These are phyloP conservation scores for Gephyroberyx darwinii DNA, from an alignment of 2,797 vertebrate species.

Conservation along the genomic window DNA sequence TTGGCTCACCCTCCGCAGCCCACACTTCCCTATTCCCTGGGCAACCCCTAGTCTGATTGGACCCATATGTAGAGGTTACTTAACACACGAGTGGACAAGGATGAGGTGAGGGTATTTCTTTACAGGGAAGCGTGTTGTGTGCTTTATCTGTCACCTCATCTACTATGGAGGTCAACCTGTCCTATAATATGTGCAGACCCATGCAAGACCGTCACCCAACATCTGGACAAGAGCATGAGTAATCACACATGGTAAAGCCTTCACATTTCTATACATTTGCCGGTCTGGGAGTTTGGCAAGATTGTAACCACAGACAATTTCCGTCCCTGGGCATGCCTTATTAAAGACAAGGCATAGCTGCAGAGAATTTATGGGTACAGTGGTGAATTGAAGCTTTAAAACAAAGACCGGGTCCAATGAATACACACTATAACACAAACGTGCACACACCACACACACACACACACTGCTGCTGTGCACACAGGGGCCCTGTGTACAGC, in stretches of 20 bases:
- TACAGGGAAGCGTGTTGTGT: conserved; percentile 20
- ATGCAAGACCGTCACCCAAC: background rate
- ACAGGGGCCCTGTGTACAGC: conserved; percentile 7
- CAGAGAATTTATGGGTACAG: conserved; percentile 54
- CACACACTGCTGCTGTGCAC: conserved; percentile 4
- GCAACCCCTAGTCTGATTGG: conserved; percentile 68
- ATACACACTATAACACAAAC: conserved; percentile 10
- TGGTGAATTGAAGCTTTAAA: conserved; percentile 55
- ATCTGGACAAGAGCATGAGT: conserved; percentile 32
- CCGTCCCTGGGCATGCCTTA: conserved; percentile 51
- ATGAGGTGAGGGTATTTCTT: conserved; percentile 47
- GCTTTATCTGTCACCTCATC: conserved; percentile 36
- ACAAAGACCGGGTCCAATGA: conserved; percentile 47
- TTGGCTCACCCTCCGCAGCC: conserved; percentile 53
- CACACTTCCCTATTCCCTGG: conserved; percentile 55
- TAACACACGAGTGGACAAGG: conserved; percentile 43
- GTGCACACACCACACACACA: conserved; percentile 15
- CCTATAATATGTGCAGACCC: conserved; percentile 5
- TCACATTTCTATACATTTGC: conserved; percentile 57
- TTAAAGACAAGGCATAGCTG: conserved; percentile 61
- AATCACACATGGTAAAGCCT: conserved; percentile 58
- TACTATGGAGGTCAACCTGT: conserved; percentile 22
- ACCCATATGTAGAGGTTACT: conserved; percentile 64
- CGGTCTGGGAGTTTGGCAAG: conserved; percentile 54
- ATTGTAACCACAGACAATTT: conserved; percentile 65